A percentile compares a stretch with the other conserved stretches of the same genome.
phyloP scores from a whole-genome alignment of 2,797 vertebrate species.

The Okamejei kenojei region DNA sequence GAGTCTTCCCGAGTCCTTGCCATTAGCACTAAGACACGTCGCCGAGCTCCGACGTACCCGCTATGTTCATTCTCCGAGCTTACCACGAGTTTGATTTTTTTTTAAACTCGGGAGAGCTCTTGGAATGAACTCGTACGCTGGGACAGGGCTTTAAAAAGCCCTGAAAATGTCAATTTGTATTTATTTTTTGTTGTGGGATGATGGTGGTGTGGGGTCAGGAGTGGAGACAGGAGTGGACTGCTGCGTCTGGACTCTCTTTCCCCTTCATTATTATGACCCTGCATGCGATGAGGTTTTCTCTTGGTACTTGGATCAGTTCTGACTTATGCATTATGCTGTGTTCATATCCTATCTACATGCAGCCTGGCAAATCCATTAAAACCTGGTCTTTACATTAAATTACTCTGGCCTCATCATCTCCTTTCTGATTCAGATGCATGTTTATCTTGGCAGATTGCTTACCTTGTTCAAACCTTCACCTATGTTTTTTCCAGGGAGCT shows the following conservation, averaged over 20 bases:
- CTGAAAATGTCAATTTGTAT: neutral
- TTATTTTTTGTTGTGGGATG: neutral
- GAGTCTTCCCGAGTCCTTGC: too few species aligned
- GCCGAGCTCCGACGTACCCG: too few species aligned
- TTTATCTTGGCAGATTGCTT: neutral
- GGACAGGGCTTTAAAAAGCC: too few species aligned
- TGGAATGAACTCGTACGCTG: too few species aligned
- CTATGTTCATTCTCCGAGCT: too few species aligned
- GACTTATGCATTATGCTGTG: too few species aligned
- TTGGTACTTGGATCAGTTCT: neutral
- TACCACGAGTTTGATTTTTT: too few species aligned
- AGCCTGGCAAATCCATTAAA: neutral
- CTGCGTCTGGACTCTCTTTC: neutral
- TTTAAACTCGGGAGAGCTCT: too few species aligned
- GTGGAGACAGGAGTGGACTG: too few species aligned
- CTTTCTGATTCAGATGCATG: neutral
- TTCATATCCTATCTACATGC: neutral
- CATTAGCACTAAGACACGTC: too few species aligned
- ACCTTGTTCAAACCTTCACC: neutral
- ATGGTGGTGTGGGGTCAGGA: neutral
- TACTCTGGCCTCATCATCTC: neutral
- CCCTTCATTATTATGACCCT: neutral
- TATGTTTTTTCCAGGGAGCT: neutral
- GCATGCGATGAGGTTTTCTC: neutral
- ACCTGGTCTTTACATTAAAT: neutral